phyloP scores from a whole-genome alignment of 1,140 invertebrate species.

The Lucilia cuprina region DNA sequence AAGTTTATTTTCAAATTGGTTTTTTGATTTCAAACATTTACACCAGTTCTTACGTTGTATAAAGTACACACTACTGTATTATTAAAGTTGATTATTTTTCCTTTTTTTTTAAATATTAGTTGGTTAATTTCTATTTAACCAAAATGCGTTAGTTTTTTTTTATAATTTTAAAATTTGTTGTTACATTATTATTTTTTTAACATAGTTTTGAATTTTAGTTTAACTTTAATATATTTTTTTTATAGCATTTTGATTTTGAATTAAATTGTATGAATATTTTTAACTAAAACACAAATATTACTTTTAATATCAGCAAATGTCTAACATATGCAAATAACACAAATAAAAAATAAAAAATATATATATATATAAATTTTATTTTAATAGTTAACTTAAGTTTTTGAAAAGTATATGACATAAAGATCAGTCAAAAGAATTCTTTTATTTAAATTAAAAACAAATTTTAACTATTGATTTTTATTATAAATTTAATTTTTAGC shows the following conservation, averaged over 20 bases:
- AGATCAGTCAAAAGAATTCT: neutral
- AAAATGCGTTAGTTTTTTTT: neutral
- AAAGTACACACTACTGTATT: neutral
- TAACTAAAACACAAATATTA: neutral
- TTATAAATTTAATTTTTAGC: neutral
- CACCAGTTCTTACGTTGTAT: neutral
- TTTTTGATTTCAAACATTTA: neutral
- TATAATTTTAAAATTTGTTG: neutral
- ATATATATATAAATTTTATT: conserved; percentile 5
- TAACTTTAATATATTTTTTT: neutral
- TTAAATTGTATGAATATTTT: neutral
- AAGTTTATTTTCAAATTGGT: neutral
- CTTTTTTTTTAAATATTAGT: neutral
- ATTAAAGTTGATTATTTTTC: neutral
- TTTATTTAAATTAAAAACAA: neutral
- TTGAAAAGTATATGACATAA: neutral
- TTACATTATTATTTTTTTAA: conserved; percentile 4
- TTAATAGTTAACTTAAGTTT: neutral
- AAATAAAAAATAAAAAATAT: neutral
- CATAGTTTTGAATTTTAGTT: conserved; percentile 12
- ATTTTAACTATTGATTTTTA: neutral
- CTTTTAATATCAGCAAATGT: conserved; percentile 8
- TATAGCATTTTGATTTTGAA: neutral
- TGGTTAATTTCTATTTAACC: conserved; percentile 1
- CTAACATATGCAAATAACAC: neutral